These are phyloP conservation scores for Ophraella communa DNA, from an alignment of 2,888 invertebrate genomes.

Conservation along the genomic window DNA sequence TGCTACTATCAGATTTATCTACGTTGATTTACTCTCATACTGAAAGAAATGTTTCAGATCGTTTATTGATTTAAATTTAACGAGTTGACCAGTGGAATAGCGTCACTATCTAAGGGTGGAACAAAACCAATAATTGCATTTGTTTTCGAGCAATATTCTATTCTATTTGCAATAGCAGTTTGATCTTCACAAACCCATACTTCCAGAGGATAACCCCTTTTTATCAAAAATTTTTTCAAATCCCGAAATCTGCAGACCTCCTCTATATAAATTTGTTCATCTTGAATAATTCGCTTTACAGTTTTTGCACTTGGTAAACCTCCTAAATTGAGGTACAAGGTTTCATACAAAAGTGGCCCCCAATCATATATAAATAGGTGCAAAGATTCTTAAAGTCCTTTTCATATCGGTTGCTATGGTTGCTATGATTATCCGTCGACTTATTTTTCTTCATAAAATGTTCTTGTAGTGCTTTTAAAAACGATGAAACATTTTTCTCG, in stretches of 20 bases:
- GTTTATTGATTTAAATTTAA: slow-evolving; percentile 33
- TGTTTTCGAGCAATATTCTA: slow-evolving; percentile 38
- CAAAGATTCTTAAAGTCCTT: no score
- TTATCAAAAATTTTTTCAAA: slow-evolving; percentile 24
- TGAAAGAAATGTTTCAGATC: slow-evolving; percentile 28
- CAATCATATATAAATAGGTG: no score
- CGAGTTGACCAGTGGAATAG: slow-evolving; percentile 29
- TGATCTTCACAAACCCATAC: slow-evolving; percentile 41
- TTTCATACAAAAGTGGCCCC: slow-evolving; percentile 19
- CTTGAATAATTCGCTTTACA: slow-evolving; percentile 24
- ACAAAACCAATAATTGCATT: slow-evolving; percentile 43
- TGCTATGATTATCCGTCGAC: no score
- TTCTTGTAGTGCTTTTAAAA: no score
- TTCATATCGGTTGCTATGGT: no score
- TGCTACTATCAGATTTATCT: slow-evolving; percentile 39
- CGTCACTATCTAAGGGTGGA: slow-evolving; percentile 36
- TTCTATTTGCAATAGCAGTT: slow-evolving; percentile 36
- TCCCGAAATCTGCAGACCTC: slow-evolving; percentile 35
- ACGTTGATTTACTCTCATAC: slow-evolving; percentile 31
- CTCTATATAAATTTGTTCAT: slow-evolving; percentile 9
- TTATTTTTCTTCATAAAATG: no score
- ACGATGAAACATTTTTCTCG: no score
- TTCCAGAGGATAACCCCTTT: slow-evolving; percentile 33
- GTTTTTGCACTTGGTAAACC: slow-evolving; percentile 32
- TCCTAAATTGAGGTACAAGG: slow-evolving; percentile 31